A percentile compares a stretch with the other conserved stretches of the same genome.
These are phyloP conservation scores for Sebastes baramenuke DNA, from an alignment of 2,797 vertebrate species.

Conservation along the genomic window DNA sequence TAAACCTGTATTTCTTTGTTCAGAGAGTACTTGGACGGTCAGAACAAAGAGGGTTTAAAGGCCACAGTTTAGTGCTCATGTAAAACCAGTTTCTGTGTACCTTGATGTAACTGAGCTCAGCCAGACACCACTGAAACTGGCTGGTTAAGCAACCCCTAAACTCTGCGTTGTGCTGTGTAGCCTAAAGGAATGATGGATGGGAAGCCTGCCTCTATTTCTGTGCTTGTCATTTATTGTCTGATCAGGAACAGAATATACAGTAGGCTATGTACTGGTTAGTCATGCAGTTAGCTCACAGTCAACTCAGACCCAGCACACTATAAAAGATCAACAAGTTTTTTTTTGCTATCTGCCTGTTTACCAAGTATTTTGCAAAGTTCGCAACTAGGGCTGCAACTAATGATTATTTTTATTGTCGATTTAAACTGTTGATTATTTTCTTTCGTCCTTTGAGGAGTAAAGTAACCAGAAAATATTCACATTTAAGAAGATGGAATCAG, in stretches of 20 bases:
- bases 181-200: background rate
- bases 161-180: background rate
- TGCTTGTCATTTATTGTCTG: constrained; percentile 1
- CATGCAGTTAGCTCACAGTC: background rate
- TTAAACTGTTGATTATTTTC: too few species aligned
- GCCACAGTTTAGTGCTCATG: background rate
- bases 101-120: background rate
- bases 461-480: too few species aligned
- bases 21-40: background rate
- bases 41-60: constrained; percentile 1
- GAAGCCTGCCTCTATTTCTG: background rate
- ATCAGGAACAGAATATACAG: background rate
- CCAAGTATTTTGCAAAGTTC: background rate
- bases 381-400: too few species aligned
- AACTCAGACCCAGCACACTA: background rate
- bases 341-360: background rate
- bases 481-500: too few species aligned
- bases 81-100: background rate
- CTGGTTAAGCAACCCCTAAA: background rate
- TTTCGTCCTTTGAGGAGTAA: too few species aligned
- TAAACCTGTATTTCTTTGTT: background rate
- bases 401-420: too few species aligned
- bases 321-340: background rate
- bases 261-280: background rate
- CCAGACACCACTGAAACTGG: background rate